Evolutionary conservation across 2,113 vertebrate genomes (phyloP), one percentile per base, ranked within the genome.

Genomic region (Ptyas mucosa): DNA sequence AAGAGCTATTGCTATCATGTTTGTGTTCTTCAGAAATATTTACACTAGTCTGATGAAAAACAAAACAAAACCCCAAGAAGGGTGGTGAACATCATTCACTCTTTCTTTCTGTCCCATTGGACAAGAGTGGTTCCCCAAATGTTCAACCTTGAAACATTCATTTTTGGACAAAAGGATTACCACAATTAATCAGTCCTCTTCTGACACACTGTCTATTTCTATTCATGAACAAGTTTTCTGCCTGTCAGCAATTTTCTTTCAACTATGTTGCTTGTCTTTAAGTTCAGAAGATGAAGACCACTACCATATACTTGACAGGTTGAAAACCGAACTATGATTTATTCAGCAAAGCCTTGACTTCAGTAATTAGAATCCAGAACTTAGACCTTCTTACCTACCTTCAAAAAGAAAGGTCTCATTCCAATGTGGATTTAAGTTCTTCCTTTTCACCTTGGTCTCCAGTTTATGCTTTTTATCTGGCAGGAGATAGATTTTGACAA

Each of bases 391-490:
- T 87, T 12, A 69, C 95, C 95, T 96, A 99, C 99, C 99, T 98
- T 99, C 99, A 0, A 99, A 99, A 88, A 99, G 98, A 97, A 99
- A 99, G 89, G 99, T 99, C 98, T 99, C 99, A 0, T 99, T 99
- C 99, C 99, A 99, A 96, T 99, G 98, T 0, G 99, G 99, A 95
- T 99, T 99, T 94, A 99, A 98, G 97, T 99, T 99, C 98, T 99
- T 99, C 96, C 99, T 97, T 97, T 99, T 99, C 97, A 99, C 98
- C 98, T 99, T 99, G 97, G 99, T 99, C 97, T 99, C 99, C 97
- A 99, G 97, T 97, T 99, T 99, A 98, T 99, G 98, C 98, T 99
- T 99, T 97, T 99, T 99, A 97, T 99, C 99, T 0, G 99, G 99
- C 92, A 99, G 98, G 97, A 99, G 98, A 97, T 99, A 99, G 97